Conservation (phyloP, 2,888 invertebrate species). For the Melangyna quadrimaculata region DNA sequence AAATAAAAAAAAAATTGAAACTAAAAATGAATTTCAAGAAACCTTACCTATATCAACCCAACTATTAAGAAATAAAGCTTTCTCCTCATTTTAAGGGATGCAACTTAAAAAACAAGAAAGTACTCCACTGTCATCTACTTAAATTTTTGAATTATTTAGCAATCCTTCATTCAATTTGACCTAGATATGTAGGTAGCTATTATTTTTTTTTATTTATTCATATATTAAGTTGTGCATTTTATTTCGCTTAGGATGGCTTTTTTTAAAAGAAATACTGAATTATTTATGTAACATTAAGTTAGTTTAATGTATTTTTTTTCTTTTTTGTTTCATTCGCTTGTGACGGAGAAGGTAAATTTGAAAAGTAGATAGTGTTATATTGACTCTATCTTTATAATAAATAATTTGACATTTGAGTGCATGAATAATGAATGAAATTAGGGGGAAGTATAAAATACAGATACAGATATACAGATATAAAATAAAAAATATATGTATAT, state of each 20-base stretch:
- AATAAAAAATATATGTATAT: no score
- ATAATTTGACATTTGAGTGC: conserved; percentile 17
- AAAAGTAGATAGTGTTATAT: conserved; percentile 37
- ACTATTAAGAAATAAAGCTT: conserved; percentile 1
- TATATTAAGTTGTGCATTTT: conserved; percentile 38
- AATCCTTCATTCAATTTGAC: conserved; percentile 56
- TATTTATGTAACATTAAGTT: conserved; percentile 21
- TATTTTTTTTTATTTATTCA: not conserved
- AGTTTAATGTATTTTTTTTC: not conserved
- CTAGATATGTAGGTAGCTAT: conserved; percentile 22
- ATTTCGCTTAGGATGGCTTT: conserved; percentile 36
- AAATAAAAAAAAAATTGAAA: not conserved
- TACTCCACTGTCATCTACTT: conserved; percentile 58
- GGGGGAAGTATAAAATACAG: not conserved
- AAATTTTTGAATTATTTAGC: conserved; percentile 58
- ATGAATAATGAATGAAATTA: conserved; percentile 6
- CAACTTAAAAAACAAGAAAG: conserved; percentile 18
- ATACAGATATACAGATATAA: not conserved
- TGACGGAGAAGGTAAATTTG: conserved; percentile 3
- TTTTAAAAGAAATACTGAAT: conserved; percentile 9
- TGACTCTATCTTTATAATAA: conserved; percentile 22
- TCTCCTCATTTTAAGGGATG: conserved; percentile 3
- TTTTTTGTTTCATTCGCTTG: not conserved
- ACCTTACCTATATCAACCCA: not conserved
- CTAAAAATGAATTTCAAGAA: not conserved